Conservation (phyloP, 2,797 vertebrate species). For the Etheostoma nigrum region DNA sequence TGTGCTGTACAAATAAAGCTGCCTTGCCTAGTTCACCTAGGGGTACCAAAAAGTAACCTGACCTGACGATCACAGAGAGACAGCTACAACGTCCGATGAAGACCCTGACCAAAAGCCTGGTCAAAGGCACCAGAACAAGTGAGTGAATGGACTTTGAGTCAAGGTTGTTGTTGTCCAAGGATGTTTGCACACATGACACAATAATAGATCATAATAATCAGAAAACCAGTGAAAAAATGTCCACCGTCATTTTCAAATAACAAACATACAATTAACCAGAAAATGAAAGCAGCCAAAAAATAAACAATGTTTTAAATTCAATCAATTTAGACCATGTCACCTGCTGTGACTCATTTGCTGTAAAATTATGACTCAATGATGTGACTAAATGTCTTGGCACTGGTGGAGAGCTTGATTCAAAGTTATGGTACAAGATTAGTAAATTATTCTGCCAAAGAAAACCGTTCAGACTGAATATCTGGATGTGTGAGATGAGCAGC, state of each 20-base stretch:
- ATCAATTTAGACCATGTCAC: background rate
- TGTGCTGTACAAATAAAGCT: no score
- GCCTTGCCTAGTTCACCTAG: no score
- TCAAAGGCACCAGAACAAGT: background rate
- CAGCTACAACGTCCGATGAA: background rate
- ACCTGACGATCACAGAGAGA: background rate
- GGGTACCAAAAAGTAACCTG: no score
- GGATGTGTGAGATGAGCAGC: constrained; percentile 24
- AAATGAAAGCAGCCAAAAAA: background rate
- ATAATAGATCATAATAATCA: background rate
- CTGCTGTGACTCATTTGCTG: background rate
- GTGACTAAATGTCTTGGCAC: background rate
- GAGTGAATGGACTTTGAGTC: background rate
- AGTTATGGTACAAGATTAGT: background rate
- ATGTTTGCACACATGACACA: background rate
- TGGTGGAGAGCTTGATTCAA: constrained; percentile 3
- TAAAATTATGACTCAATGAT: background rate
- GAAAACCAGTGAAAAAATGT: background rate
- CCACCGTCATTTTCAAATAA: background rate
- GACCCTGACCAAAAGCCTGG: no score
- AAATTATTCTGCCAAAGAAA: background rate
- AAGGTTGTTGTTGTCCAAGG: background rate
- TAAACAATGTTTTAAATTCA: background rate
- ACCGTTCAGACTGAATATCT: constrained; percentile 5
- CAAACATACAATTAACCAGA: background rate